Conservation (phyloP, 2,797 vertebrate species). For the Chaunax sp. region DNA sequence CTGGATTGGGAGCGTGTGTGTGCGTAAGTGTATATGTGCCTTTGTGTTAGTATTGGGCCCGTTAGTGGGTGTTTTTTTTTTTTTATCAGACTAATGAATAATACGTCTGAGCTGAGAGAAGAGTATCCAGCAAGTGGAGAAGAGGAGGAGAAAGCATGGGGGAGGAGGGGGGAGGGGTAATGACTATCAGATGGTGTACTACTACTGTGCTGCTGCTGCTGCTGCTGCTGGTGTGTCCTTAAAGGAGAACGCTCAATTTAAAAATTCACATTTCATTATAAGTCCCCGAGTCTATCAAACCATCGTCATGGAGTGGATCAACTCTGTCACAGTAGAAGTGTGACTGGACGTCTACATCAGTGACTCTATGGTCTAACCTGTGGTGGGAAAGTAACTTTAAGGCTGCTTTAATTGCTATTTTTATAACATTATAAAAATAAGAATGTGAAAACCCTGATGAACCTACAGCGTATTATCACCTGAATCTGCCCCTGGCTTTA, state of each 20-base stretch:
- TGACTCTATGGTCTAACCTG: background rate
- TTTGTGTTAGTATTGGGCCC: constrained; percentile 24
- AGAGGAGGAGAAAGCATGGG: constrained; percentile 65
- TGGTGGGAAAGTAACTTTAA: background rate
- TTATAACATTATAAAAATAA: too few relatives aligned
- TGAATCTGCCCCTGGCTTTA: too few relatives aligned
- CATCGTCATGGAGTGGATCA: background rate
- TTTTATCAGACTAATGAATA: constrained; percentile 85
- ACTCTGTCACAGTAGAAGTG: too few relatives aligned
- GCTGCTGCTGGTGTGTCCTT: constrained; percentile 51
- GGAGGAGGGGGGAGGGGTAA: constrained; percentile 70
- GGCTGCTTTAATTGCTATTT: background rate
- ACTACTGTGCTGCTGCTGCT: constrained; percentile 76
- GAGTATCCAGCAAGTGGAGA: constrained; percentile 68
- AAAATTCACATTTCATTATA: constrained; percentile 48
- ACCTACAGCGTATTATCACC: too few relatives aligned
- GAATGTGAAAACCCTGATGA: too few relatives aligned
- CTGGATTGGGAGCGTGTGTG: constrained; percentile 54
- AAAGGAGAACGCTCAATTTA: constrained; percentile 62
- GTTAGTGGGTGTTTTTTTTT: constrained; percentile 83
- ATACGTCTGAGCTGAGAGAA: constrained; percentile 80
- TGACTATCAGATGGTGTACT: constrained; percentile 83
- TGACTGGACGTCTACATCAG: background rate
- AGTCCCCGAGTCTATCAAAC: constrained; percentile 19
- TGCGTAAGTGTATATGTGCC: constrained; percentile 13